Conservation (phyloP, 2,888 invertebrate species). For the Eupithecia centaureata region DNA sequence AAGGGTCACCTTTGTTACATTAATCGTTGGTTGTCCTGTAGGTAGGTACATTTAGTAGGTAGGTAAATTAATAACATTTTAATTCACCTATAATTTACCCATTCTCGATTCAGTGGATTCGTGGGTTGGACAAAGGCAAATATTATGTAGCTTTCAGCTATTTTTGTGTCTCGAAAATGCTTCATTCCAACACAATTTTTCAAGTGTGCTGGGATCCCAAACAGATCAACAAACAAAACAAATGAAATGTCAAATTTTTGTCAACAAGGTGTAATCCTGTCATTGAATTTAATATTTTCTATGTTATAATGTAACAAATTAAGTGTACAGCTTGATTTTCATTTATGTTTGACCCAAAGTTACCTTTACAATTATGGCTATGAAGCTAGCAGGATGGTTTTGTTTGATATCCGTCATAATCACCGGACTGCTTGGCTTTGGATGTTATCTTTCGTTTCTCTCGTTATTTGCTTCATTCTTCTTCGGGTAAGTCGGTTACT, state of each 20-base stretch:
- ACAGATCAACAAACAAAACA: neutral
- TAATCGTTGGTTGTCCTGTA: too few relatives aligned
- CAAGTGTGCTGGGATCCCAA: neutral
- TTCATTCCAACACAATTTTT: neutral
- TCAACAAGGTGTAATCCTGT: slow-evolving; percentile 18
- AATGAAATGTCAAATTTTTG: slow-evolving; percentile 21
- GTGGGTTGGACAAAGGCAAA: too few relatives aligned
- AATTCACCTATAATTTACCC: too few relatives aligned
- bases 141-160: too few relatives aligned
- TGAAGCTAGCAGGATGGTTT: slow-evolving; percentile 69
- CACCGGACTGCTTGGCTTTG: slow-evolving; percentile 73
- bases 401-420: slow-evolving; percentile 70
- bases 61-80: too few relatives aligned
- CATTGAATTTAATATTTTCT: slow-evolving; percentile 13
- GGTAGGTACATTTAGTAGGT: too few relatives aligned
- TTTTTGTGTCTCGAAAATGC: too few relatives aligned
- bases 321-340: neutral
- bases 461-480: slow-evolving; percentile 72
- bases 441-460: slow-evolving; percentile 69
- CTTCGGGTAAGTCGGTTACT: slow-evolving; percentile 67
- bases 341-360: neutral
- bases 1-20: too few relatives aligned
- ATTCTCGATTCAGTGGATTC: too few relatives aligned
- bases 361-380: slow-evolving; percentile 53
- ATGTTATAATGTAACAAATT: slow-evolving; percentile 5